A percentile compares a stretch with the other conserved stretches of the same genome.
Conservation (phyloP, 2,888 invertebrate species). For the Smittia sp. region DNA sequence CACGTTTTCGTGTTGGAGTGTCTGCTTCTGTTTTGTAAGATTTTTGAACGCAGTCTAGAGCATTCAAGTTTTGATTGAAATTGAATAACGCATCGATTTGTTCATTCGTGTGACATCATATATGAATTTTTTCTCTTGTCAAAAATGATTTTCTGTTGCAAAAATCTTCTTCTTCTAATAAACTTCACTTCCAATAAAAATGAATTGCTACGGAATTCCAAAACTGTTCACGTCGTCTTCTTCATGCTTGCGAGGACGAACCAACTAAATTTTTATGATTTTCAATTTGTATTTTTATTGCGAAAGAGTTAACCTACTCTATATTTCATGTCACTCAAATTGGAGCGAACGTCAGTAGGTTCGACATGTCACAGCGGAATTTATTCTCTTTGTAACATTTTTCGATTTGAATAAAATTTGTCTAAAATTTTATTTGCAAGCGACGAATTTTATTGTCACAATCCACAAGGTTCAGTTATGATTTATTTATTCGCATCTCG, state of each 20-base stretch:
- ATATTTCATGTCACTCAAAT: not conserved
- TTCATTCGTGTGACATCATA: not conserved
- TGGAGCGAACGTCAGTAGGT: not conserved
- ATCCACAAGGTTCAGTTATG: constrained; percentile 22
- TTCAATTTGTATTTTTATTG: constrained; percentile 26
- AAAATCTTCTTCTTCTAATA: no score
- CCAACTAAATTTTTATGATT: constrained; percentile 34
- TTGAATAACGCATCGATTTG: no score
- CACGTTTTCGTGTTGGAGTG: no score
- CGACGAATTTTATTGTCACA: constrained; percentile 33
- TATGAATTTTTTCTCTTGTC: not conserved
- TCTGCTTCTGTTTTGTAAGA: no score
- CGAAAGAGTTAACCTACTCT: not conserved
- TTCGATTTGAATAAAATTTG: no score
- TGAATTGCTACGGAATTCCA: not conserved
- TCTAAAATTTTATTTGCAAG: not conserved
- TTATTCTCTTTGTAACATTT: no score
- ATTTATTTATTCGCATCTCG: constrained; percentile 35
- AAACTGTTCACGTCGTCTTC: not conserved
- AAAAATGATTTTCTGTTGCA: not conserved
- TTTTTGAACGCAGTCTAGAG: no score
- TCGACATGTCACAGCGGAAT: not conserved
- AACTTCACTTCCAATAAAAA: not conserved
- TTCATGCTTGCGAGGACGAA: not conserved
- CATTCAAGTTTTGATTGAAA: no score